Base-by-base conservation (phyloP, 2,113 vertebrate genomes). In the Misgurnus mizolepis region DNA sequence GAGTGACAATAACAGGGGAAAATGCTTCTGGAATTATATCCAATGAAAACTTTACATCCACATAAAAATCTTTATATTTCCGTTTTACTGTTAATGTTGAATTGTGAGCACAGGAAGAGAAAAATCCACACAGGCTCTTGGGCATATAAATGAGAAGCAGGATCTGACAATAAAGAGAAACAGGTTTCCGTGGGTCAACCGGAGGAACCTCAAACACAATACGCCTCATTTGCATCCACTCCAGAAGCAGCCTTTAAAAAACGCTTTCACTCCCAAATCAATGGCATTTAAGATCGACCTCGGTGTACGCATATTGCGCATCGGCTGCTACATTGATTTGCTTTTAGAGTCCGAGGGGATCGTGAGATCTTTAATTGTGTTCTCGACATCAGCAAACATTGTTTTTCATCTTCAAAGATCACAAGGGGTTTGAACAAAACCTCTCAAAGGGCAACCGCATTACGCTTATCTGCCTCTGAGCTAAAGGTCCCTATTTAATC, bases 161-260 rank as follows among this genome's bases (percentile, higher is more conserved):
- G 80, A 87, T 86, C 89, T 89, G 88, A 91, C 88, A 41, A 88
- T 88, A 85, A 68, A 85, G 88, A 89, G 85, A 89, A 89, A 78
- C 79, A 78, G 83, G 70, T 79, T 41, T 50, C 3, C 68, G 11
- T 34, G 83, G 84, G 73, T 60, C 40, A 41, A 56, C 2, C 72
- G 55, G 76, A 53, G 27, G 40, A 71, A 83, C 41, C 41, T 77
- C 55, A 71, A n/a, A 81, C 78, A 89, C 80, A 86, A 88, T 91
- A 86, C 82, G 71, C 47, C 87, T 86, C 80, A 86, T 89, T 85
- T 86, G 47, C 84, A 89, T 87, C 76, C 75, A 10, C 83, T 91
- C 81, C 82, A 85, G 81, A 67, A 70, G 27, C 77, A 84, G 50
- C 58, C 78, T 85, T 87, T 86, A 79, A 80, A 84, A 84, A 84